Conservation (phyloP, 2,888 invertebrate genomes). For the Thecocarcelia acutangulata region DNA sequence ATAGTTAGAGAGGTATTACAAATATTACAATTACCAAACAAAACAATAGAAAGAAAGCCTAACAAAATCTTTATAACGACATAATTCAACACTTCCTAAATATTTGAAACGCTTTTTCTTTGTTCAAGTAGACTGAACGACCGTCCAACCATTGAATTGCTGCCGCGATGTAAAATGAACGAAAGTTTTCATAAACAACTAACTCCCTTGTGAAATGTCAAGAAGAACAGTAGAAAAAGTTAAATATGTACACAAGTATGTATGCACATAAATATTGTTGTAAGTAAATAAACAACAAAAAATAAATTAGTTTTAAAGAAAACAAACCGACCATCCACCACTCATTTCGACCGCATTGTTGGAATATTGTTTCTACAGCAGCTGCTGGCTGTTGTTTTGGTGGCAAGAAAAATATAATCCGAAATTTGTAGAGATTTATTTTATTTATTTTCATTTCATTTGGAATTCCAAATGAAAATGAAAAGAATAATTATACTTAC, state of each 20-base stretch:
- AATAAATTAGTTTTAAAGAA: neutral
- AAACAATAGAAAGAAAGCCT: constrained; percentile 34
- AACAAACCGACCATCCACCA: constrained; percentile 22
- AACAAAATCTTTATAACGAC: constrained; percentile 35
- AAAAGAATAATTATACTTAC: too few relatives aligned
- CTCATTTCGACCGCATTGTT: constrained; percentile 35
- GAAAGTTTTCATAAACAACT: constrained; percentile 40
- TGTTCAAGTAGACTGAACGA: neutral
- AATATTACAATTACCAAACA: constrained; percentile 6
- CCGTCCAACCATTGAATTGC: neutral
- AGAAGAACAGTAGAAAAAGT: constrained; percentile 26
- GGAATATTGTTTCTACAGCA: constrained; percentile 2
- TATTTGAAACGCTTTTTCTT: constrained; percentile 8
- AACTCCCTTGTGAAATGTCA: constrained; percentile 38
- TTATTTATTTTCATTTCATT: too few relatives aligned
- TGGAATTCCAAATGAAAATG: too few relatives aligned
- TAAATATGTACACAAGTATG: constrained; percentile 21
- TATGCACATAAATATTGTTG: neutral
- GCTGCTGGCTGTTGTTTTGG: constrained; percentile 2
- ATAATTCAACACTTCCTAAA: constrained; percentile 31
- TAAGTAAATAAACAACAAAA: too few relatives aligned
- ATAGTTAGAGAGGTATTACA: neutral
- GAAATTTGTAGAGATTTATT: constrained; percentile 19
- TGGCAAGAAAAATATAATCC: constrained; percentile 18
- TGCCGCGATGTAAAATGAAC: constrained; percentile 27